Percentiles rank a stretch among this genome's conserved stretches.
Conservation (phyloP, 2,888 invertebrate species). For the Ptycholaimellus sp. region DNA sequence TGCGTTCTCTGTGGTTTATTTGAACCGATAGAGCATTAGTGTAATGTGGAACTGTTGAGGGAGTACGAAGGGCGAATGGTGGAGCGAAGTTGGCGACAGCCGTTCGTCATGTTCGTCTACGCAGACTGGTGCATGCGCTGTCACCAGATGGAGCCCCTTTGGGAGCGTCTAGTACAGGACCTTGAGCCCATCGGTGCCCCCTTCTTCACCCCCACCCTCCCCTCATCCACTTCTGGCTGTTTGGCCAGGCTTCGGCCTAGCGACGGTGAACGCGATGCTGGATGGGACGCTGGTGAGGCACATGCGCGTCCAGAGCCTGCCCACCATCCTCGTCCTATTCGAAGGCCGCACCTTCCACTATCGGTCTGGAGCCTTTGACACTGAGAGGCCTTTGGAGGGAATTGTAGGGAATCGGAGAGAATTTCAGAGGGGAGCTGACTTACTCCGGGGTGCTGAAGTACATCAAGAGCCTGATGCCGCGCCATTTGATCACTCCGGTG, state of each 20-base stretch:
- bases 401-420: too few species aligned
- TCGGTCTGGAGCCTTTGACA: too few species aligned
- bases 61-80: too few species aligned
- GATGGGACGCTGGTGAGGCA: constrained; percentile 26
- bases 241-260: constrained; percentile 29
- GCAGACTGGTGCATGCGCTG: constrained; percentile 30
- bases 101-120: constrained; percentile 30
- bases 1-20: too few species aligned
- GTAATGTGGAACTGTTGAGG: too few species aligned
- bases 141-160: constrained; percentile 26
- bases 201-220: neutral
- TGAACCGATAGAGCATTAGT: too few species aligned
- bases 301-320: constrained; percentile 26
- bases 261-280: constrained; percentile 27
- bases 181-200: constrained; percentile 27
- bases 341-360: constrained; percentile 27
- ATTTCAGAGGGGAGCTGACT: too few species aligned
- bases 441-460: too few species aligned
- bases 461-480: too few species aligned
- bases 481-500: too few species aligned
- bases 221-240: neutral
- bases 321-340: constrained; percentile 27
- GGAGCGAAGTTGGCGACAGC: constrained; percentile 25
- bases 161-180: constrained; percentile 28
- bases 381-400: too few species aligned